Conservation (phyloP, 2,797 vertebrate genomes). For the Gephyroberyx darwinii region DNA sequence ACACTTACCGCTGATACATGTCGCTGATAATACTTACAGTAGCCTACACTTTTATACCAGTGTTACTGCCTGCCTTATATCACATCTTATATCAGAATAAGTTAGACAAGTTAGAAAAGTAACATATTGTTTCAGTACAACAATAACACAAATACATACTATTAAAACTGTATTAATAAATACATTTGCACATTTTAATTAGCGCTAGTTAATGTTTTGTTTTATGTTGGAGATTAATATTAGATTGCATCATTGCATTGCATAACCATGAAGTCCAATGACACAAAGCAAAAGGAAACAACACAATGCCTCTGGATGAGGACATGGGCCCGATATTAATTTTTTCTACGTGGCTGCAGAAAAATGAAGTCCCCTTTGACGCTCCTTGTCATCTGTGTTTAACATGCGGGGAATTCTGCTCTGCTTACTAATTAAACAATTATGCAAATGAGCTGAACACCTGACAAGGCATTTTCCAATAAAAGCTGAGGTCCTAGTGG, state of each 20-base stretch:
- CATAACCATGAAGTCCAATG: not conserved
- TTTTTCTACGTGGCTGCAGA: not conserved
- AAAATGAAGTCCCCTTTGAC: not conserved
- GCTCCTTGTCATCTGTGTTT: constrained; percentile 27
- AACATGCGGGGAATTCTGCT: constrained; percentile 31
- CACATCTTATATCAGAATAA: not conserved
- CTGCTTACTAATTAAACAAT: constrained; percentile 51
- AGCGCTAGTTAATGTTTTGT: too few relatives aligned
- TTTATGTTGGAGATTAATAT: not conserved
- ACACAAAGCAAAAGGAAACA: not conserved
- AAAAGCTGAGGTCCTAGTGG: constrained; percentile 9
- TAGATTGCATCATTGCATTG: not conserved
- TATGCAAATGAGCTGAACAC: constrained; percentile 51
- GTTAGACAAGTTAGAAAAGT: too few relatives aligned
- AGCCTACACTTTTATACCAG: constrained; percentile 7
- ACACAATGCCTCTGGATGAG: not conserved
- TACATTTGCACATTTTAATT: too few relatives aligned
- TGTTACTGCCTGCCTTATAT: not conserved
- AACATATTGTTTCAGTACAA: not conserved
- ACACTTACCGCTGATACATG: too few relatives aligned
- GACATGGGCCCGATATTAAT: not conserved
- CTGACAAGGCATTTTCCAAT: constrained; percentile 42
- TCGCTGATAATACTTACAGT: too few relatives aligned
- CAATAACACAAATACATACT: too few relatives aligned
- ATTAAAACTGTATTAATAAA: too few relatives aligned